Percentiles rank a stretch among this genome's conserved stretches.
These are phyloP conservation scores for Epizoanthus rinbou DNA, from an alignment of 92 coral and sea anemone species.

Conservation along the genomic window DNA sequence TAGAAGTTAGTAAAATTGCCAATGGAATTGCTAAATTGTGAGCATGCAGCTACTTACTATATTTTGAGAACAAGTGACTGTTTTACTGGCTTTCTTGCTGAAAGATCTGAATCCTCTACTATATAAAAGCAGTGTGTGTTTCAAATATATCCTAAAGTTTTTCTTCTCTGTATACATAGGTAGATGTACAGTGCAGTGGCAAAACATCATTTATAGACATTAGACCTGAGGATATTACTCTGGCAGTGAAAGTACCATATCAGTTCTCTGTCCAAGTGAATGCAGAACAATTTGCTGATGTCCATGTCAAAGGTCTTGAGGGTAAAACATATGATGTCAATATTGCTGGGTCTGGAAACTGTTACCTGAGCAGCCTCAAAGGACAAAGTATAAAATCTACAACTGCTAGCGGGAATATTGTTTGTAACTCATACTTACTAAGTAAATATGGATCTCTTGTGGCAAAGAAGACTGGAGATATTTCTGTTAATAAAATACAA, in stretches of 20 bases:
- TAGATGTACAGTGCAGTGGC: neutral
- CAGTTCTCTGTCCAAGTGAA: slow-evolving; percentile 57
- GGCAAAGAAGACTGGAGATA: slow-evolving; percentile 61
- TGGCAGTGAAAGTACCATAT: slow-evolving; percentile 69
- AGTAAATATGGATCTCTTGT: slow-evolving; percentile 67
- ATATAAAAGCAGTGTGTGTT: too few species aligned
- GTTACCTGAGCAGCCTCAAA: slow-evolving; percentile 60
- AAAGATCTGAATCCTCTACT: too few species aligned
- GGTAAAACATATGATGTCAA: slow-evolving; percentile 65
- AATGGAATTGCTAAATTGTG: too few species aligned
- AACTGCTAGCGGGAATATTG: slow-evolving; percentile 67
- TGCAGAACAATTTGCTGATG: slow-evolving; percentile 63
- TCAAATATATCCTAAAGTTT: too few species aligned
- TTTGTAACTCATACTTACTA: slow-evolving; percentile 66
- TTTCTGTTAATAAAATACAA: slow-evolving; percentile 77
- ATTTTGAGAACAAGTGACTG: too few species aligned
- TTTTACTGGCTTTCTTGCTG: too few species aligned
- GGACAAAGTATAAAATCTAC: slow-evolving; percentile 62
- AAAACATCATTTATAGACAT: slow-evolving; percentile 21
- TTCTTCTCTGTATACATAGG: neutral
- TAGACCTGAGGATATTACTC: slow-evolving; percentile 61
- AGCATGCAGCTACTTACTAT: too few species aligned
- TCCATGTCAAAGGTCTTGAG: slow-evolving; percentile 62
- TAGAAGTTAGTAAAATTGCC: too few species aligned
- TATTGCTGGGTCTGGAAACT: slow-evolving; percentile 57